A percentile compares a stretch with the other conserved stretches of the same genome.
Evolutionary conservation across 2,888 invertebrate genomes (phyloP).

Genomic region (Taenaris catops): DNA sequence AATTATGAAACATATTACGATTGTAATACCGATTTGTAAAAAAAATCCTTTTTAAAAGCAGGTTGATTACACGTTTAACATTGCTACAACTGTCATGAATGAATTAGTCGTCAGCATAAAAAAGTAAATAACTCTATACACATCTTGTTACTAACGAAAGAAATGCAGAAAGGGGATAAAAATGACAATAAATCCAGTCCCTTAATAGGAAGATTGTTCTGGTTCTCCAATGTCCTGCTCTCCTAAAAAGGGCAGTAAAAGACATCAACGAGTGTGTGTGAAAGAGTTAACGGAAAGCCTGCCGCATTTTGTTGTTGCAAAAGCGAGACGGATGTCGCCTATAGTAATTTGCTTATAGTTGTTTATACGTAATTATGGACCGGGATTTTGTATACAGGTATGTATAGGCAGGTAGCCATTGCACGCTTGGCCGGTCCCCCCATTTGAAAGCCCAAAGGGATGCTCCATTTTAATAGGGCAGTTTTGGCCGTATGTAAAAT

Average conservation of each 20-base stretch:
- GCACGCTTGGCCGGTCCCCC: conserved; percentile 72
- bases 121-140: no score
- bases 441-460: conserved; percentile 59
- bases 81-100: no score
- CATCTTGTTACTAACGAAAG: conserved; percentile 1
- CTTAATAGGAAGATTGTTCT: conserved; percentile 20
- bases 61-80: no score
- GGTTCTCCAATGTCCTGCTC: conserved; percentile 40
- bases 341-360: conserved; percentile 54
- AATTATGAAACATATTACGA: no score
- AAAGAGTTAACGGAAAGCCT: conserved; percentile 37
- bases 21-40: no score
- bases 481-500: conserved; percentile 47
- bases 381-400: conserved; percentile 66
- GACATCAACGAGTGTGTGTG: conserved; percentile 64
- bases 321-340: conserved; percentile 52
- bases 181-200: conserved; percentile 17
- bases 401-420: conserved; percentile 55
- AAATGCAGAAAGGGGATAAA: conserved; percentile 13
- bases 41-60: no score
- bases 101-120: no score
- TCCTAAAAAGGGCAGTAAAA: conserved; percentile 52
- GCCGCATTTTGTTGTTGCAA: conserved; percentile 39
- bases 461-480: conserved; percentile 46
- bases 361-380: conserved; percentile 56